Percentiles rank a stretch among this genome's conserved stretches.
Conservation (phyloP, 2,888 invertebrate genomes). For the Leucophenga maculata region DNA sequence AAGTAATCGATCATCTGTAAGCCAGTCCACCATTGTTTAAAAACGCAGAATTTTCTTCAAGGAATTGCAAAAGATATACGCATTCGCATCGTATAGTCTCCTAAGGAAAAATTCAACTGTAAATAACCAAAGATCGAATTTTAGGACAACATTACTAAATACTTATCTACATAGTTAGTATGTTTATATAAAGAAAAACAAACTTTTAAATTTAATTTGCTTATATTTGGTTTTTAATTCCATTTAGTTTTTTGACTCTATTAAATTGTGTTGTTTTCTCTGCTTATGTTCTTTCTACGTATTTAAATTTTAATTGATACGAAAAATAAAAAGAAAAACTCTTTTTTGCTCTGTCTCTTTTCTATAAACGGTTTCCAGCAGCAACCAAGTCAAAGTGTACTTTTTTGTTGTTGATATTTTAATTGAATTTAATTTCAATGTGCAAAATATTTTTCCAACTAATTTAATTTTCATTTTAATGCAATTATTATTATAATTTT, state of each 20-base stretch:
- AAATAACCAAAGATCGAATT: too few species aligned
- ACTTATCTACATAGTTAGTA: too few species aligned
- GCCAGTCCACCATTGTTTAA: too few species aligned
- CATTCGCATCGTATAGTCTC: too few species aligned
- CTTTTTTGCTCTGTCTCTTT: slow-evolving; percentile 16
- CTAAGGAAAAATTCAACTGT: too few species aligned
- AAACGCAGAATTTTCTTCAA: too few species aligned
- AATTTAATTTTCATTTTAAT: slow-evolving; percentile 38
- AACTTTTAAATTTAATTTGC: slow-evolving; percentile 61
- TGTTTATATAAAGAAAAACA: slow-evolving; percentile 29
- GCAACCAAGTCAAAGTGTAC: slow-evolving; percentile 50
- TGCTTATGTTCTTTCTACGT: slow-evolving; percentile 24
- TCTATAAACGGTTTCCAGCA: too few species aligned
- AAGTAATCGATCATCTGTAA: too few species aligned
- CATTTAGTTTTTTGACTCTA: slow-evolving; percentile 30
- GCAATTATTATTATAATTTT: too few species aligned
- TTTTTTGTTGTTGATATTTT: slow-evolving; percentile 66
- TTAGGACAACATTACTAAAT: too few species aligned
- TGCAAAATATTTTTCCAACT: slow-evolving; percentile 21
- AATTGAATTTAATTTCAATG: slow-evolving; percentile 33
- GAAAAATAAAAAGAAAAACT: slow-evolving; percentile 27
- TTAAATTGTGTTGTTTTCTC: slow-evolving; percentile 35
- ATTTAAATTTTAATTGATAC: slow-evolving; percentile 19
- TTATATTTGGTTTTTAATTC: slow-evolving; percentile 51
- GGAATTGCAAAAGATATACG: too few species aligned